These are phyloP conservation scores for Diadegma fenestrale DNA, from an alignment of 2,888 invertebrate genomes.

Conservation along the genomic window DNA sequence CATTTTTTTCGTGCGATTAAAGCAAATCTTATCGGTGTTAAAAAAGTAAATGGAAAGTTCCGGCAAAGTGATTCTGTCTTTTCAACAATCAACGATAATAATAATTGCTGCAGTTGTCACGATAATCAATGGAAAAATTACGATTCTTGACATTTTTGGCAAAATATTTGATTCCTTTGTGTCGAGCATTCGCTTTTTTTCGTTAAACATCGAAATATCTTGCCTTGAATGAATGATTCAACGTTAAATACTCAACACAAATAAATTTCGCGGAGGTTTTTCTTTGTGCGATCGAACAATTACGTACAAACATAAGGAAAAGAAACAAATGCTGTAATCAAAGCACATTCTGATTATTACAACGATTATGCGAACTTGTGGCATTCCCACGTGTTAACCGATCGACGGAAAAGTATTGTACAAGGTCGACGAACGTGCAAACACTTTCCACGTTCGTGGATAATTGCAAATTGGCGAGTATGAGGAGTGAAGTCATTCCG, in stretches of 20 bases:
- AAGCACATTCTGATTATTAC: not conserved
- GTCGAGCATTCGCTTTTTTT: not conserved
- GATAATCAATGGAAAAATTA: not conserved
- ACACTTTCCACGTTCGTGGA: not conserved
- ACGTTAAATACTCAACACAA: not conserved
- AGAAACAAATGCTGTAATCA: conserved; percentile 2
- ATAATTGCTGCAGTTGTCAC: not conserved
- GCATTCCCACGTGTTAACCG: no score
- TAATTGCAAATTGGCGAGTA: not conserved
- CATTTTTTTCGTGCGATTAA: not conserved
- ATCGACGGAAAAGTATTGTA: conserved; percentile 21
- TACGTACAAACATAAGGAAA: not conserved
- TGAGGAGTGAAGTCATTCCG: not conserved
- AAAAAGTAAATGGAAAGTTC: not conserved
- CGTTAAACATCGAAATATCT: not conserved
- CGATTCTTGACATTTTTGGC: not conserved
- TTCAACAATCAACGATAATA: not conserved
- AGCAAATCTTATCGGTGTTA: not conserved
- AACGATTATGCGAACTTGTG: not conserved
- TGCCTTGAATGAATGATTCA: not conserved
- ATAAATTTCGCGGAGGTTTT: not conserved
- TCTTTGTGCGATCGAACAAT: not conserved
- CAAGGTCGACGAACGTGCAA: conserved; percentile 49
- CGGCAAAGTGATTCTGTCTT: not conserved
- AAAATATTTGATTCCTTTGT: not conserved